Percentiles rank a stretch among this genome's conserved stretches.
Conservation (phyloP, 2,888 invertebrate genomes). For the Prosopocoilus inquinatus region DNA sequence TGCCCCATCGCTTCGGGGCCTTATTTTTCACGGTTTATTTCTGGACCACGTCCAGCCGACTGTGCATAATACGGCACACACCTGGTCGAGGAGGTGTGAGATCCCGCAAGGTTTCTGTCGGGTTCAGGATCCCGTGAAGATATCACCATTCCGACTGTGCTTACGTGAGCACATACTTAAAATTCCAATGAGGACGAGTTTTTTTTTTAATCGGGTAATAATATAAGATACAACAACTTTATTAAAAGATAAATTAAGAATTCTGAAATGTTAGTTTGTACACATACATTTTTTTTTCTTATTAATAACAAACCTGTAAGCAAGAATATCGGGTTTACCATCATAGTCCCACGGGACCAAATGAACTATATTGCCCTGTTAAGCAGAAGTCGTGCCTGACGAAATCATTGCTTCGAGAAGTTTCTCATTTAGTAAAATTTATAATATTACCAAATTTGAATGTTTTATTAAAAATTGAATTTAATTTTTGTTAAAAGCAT, state of each 20-base stretch:
- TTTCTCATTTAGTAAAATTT: too few relatives aligned
- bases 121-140: constrained; percentile 29
- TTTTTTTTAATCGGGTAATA: background rate
- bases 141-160: constrained; percentile 25
- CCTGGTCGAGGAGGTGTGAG: constrained; percentile 36
- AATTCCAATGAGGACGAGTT: constrained; percentile 20
- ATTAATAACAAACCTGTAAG: too few relatives aligned
- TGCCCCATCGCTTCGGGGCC: constrained; percentile 27
- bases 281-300: too few relatives aligned
- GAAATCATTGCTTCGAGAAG: too few relatives aligned
- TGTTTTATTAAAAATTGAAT: too few relatives aligned
- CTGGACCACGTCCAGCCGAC: constrained; percentile 27
- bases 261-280: too few relatives aligned
- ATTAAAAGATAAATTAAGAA: background rate
- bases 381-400: too few relatives aligned
- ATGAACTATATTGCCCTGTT: too few relatives aligned
- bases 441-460: too few relatives aligned
- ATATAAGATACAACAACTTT: background rate
- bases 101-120: constrained; percentile 30
- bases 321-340: too few relatives aligned
- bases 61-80: constrained; percentile 25
- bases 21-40: constrained; percentile 29
- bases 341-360: too few relatives aligned
- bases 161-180: constrained; percentile 29
- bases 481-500: too few relatives aligned